Evolutionary conservation across 1,140 invertebrate genomes (phyloP).

Genomic region (Battus philenor): DNA sequence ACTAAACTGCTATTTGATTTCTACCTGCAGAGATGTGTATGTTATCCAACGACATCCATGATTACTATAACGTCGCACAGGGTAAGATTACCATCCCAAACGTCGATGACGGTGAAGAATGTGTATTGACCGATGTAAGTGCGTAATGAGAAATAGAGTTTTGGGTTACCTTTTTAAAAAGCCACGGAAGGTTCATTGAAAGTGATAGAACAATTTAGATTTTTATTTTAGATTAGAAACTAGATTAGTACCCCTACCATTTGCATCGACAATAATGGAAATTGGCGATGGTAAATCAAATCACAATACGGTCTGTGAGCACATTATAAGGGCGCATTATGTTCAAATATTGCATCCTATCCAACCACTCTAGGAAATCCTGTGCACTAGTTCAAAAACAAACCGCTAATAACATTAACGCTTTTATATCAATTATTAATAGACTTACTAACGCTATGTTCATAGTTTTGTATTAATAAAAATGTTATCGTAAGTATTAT

Average conservation of each 20-base stretch:
- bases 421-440: constrained; percentile 19
- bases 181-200: constrained; percentile 18
- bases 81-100: constrained; percentile 97
- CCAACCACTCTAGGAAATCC: constrained; percentile 11
- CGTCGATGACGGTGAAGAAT: constrained; percentile 98
- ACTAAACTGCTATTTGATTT: constrained; percentile 33
- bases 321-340: constrained; percentile 4
- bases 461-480: constrained; percentile 10
- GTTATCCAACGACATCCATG: constrained; percentile 90
- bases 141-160: constrained; percentile 17
- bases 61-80: constrained; percentile 97
- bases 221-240: constrained; percentile 13
- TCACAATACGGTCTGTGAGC: not conserved
- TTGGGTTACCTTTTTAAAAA: constrained; percentile 26
- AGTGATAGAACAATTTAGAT: constrained; percentile 7
- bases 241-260: constrained; percentile 22
- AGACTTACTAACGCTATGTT: constrained; percentile 17
- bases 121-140: constrained; percentile 87
- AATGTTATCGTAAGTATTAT: too few relatives aligned
- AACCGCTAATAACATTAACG: constrained; percentile 19
- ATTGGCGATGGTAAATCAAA: constrained; percentile 4
- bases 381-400: constrained; percentile 20
- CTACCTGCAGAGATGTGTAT: constrained; percentile 84
- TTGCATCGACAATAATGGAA: constrained; percentile 22
- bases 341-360: constrained; percentile 1